A percentile compares a stretch with the other conserved stretches of the same genome.
These are phyloP conservation scores for Trichogramma pretiosum DNA, from an alignment of 1,140 invertebrate species.

Conservation along the genomic window DNA sequence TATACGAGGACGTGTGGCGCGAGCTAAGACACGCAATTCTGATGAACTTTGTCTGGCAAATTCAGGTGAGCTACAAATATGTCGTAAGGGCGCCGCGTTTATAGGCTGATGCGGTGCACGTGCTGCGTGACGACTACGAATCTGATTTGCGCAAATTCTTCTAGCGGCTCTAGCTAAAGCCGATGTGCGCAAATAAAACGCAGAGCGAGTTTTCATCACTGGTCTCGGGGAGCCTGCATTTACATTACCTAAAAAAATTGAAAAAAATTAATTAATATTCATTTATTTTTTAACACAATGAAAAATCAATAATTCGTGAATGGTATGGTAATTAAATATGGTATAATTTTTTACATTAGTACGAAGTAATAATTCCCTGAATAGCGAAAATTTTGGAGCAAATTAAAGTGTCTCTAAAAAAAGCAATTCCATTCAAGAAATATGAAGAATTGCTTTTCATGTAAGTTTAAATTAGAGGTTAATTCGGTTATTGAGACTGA, in stretches of 20 bases:
- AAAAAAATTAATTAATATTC: no score
- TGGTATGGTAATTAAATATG: no score
- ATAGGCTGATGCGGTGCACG: constrained; percentile 73
- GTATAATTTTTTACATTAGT: no score
- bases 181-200: constrained; percentile 88
- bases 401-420: no score
- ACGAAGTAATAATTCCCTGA: no score
- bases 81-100: constrained; percentile 45
- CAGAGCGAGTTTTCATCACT: constrained; percentile 93
- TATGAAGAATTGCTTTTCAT: no score
- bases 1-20: constrained; percentile 74
- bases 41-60: constrained; percentile 69
- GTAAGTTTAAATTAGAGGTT: no score
- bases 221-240: constrained; percentile 69
- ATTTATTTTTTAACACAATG: no score
- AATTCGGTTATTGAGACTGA: no score
- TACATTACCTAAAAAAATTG: constrained; percentile 25
- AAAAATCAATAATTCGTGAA: no score
- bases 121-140: constrained; percentile 76
- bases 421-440: no score
- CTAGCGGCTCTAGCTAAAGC: constrained; percentile 80
- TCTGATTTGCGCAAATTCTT: constrained; percentile 70
- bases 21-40: constrained; percentile 63
- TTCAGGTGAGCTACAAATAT: constrained; percentile 65
- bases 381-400: no score